Evolutionary conservation across 2,888 invertebrate genomes (phyloP).

Genomic region (Synergus laeviventris): DNA sequence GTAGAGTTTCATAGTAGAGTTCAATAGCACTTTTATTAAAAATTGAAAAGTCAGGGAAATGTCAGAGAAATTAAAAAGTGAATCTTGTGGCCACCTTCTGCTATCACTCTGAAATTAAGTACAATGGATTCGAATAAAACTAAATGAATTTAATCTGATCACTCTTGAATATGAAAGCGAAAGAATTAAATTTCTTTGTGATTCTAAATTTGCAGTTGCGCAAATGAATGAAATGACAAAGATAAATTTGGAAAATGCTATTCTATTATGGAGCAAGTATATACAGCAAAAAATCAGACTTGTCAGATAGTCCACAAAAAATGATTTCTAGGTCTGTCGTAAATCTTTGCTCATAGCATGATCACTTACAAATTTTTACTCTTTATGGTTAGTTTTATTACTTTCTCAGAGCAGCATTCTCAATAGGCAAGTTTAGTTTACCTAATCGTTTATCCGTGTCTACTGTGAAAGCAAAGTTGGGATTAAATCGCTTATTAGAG

Average conservation of each 20-base stretch:
- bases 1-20: too few species aligned
- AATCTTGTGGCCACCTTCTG: too few species aligned
- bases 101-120: not conserved
- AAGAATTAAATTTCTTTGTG: not conserved
- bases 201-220: not conserved
- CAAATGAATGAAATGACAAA: constrained; percentile 7
- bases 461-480: constrained; percentile 68
- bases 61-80: too few species aligned
- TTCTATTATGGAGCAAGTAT: not conserved
- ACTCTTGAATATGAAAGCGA: not conserved
- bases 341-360: constrained; percentile 64
- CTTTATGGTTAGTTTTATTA: constrained; percentile 60
- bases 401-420: constrained; percentile 72
- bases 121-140: not conserved
- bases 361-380: constrained; percentile 73
- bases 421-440: constrained; percentile 71
- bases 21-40: too few species aligned
- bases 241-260: not conserved
- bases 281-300: constrained; percentile 6
- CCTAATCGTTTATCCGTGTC: constrained; percentile 73
- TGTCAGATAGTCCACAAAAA: not conserved
- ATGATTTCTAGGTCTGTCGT: constrained; percentile 5
- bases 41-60: too few species aligned
- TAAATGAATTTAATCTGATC: not conserved
- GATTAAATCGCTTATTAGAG: constrained; percentile 43